Evolutionary conservation across 1,140 invertebrate genomes (phyloP).

Genomic region (Heliconius hewitsoni): DNA sequence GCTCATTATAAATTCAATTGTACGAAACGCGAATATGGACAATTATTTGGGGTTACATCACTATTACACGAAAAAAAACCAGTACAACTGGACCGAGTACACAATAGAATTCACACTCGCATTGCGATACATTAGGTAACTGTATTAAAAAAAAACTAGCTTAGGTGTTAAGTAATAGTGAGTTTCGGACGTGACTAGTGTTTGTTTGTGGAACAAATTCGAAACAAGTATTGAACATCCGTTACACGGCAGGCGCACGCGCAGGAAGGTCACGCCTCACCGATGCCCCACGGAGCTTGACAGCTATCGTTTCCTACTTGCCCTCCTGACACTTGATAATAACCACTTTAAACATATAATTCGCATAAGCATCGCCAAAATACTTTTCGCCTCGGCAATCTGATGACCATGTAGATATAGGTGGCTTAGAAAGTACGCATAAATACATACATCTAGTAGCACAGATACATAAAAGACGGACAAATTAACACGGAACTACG

Average conservation of each 20-base stretch:
- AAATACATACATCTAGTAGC: constrained; percentile 54
- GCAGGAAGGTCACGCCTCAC: constrained; percentile 69
- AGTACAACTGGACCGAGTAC: constrained; percentile 23
- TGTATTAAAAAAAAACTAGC: constrained; percentile 41
- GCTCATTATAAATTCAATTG: constrained; percentile 18
- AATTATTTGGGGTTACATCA: constrained; percentile 29
- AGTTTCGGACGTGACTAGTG: constrained; percentile 26
- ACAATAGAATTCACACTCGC: constrained; percentile 61
- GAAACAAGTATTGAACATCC: constrained; percentile 68
- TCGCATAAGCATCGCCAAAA: constrained; percentile 50
- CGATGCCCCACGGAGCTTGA: constrained; percentile 70
- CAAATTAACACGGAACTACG: constrained; percentile 38
- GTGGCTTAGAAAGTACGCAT: constrained; percentile 68
- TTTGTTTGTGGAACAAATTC: constrained; percentile 36
- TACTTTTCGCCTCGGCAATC: constrained; percentile 60
- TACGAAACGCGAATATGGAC: constrained; percentile 25
- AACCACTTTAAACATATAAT: constrained; percentile 34
- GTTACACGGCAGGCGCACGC: constrained; percentile 56
- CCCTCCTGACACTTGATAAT: constrained; percentile 44
- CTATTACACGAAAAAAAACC: constrained; percentile 25
- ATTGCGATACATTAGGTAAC: constrained; percentile 51
- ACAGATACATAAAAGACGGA: constrained; percentile 42
- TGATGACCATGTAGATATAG: constrained; percentile 55
- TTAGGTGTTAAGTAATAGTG: constrained; percentile 12
- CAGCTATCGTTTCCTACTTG: constrained; percentile 54